Conservation (phyloP, 2,113 vertebrate genomes). For the Climacteris rufus region DNA sequence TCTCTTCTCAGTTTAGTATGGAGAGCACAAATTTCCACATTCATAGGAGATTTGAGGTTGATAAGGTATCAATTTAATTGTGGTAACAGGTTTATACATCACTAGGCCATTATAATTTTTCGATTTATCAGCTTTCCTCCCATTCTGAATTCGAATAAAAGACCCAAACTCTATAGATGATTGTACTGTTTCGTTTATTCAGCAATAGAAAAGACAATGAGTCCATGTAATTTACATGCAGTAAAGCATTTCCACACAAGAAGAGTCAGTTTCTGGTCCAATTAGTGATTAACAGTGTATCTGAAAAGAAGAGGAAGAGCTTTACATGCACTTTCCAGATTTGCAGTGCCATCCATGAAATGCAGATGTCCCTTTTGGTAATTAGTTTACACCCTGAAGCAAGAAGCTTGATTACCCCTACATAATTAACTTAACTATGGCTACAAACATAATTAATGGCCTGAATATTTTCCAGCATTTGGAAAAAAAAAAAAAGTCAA, state of each 20-base stretch:
- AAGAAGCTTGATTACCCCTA: background rate
- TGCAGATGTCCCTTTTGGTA: background rate
- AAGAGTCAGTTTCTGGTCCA: background rate
- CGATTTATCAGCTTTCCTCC: background rate
- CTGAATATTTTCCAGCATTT: background rate
- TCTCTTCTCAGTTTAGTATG: background rate
- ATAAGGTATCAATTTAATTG: background rate
- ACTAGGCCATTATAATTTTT: background rate
- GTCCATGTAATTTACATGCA: background rate
- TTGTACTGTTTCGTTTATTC: background rate
- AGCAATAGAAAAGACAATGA: background rate
- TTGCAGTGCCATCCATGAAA: background rate
- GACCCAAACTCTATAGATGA: background rate
- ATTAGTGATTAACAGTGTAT: background rate
- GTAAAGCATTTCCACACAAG: background rate
- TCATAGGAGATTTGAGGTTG: background rate
- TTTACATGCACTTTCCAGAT: background rate
- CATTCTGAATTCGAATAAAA: background rate
- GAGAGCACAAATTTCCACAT: conserved; percentile 20
- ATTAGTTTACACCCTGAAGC: background rate
- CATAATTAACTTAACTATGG: background rate
- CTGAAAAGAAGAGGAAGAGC: background rate
- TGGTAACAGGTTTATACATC: background rate
- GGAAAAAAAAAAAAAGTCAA: background rate
- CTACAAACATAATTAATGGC: background rate